A percentile compares a stretch with the other conserved stretches of the same genome.
phyloP scores from a whole-genome alignment of 2,797 vertebrate species.

The Rousettus madagascariensis region DNA sequence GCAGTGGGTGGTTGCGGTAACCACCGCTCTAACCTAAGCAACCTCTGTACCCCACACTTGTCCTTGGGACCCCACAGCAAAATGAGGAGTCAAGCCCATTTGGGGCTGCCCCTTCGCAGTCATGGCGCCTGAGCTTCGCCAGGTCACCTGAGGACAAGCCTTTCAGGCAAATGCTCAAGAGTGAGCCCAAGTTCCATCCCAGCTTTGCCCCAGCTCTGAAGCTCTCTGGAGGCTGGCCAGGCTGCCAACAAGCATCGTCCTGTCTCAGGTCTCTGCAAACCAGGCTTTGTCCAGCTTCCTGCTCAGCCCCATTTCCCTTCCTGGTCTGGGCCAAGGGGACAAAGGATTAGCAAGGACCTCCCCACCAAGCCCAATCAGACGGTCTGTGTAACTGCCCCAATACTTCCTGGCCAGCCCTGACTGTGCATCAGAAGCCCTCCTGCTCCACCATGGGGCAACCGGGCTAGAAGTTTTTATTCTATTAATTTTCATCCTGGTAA shows the following conservation, averaged over 20 bases:
- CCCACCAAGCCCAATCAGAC: constrained; percentile 78
- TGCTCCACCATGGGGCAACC: constrained; percentile 82
- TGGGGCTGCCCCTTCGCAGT: neutral
- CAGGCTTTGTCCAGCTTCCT: neutral
- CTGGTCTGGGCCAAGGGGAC: constrained; percentile 55
- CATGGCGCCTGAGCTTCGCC: neutral
- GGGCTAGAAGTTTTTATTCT: constrained; percentile 83
- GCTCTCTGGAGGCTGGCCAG: neutral
- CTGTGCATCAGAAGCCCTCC: constrained; percentile 81
- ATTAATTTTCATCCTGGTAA: constrained; percentile 88
- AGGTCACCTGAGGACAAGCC: neutral
- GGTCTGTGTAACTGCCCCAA: constrained; percentile 76
- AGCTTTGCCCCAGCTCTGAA: neutral
- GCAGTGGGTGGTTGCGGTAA: no score
- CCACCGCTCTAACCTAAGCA: fast-evolving
- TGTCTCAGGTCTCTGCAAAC: neutral
- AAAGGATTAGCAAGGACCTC: constrained; percentile 81
- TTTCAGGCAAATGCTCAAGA: neutral
- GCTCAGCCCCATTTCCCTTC: neutral
- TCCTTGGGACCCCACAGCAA: neutral
- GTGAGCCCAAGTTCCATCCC: neutral
- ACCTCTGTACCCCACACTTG: no score
- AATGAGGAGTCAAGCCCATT: neutral
- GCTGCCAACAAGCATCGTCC: neutral
- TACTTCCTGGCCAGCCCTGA: constrained; percentile 77